Evolutionary conservation across 30 jellyfish, hydroid and myxozoan genomes (phyloP), one percentile per base, ranked within the genome.

Genomic region (Euphysa ruthae): DNA sequence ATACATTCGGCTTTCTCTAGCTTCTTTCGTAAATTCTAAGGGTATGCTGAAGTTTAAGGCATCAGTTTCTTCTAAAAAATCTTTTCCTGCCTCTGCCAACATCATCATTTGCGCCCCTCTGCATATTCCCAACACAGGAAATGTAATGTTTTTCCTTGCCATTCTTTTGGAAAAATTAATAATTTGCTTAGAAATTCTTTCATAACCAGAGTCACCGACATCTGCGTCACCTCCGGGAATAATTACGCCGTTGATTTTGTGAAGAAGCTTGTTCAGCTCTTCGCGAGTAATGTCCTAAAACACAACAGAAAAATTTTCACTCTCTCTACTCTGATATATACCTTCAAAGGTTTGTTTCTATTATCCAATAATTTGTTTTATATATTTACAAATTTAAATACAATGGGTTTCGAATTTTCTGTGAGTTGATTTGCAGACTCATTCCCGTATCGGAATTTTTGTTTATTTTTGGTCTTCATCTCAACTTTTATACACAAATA

Each of bases 201-300:
- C 85, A 58, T 84, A 84, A 8, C 90, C 93, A 8, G 95, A 84
- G 58, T 84, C 90, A 4, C 81, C 82, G 25, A 84, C 35, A 35
- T 84, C 93, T 20, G 87, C 95, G 31, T 84, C 95, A 6, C 95
- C 95, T 1, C 95, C 95, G 2, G 93, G 79, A 42, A 84, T 23
- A 10, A 84, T 60, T 35, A 76, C 93, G 0, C 95, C 95, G 51
- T 84, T 84, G 23, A 84, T 55, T 21, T 86, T 75, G 23, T 61
- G 51, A 54, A 84, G 46, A 22, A 84, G 65, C 18, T 58, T 66
- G 54, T 24, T 29, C 7, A 84, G 69, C 32, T 75, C 75, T 23
- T 71, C 58, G 18, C 54, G 83, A 4, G 78, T 73, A 69, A 73
- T 50, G 35, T 76, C 89, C 77, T 63, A 14, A 63, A 32, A 63